Base-by-base conservation (phyloP, 2,113 vertebrate genomes). In the Xenopus tropicalis region DNA sequence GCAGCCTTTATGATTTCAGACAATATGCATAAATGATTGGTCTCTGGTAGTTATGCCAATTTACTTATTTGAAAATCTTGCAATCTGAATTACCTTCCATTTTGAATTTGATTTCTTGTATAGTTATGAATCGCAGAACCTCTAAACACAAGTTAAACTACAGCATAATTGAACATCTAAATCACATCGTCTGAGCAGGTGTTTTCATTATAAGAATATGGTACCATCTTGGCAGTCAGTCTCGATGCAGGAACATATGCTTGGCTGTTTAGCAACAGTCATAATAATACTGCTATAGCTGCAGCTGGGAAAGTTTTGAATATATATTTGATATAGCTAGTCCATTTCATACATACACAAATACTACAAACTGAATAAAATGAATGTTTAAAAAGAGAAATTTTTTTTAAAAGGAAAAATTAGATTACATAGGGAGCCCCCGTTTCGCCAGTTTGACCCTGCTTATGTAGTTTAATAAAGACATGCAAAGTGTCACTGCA, bases 161-260 rank as follows among this genome's bases (percentile, higher is more conserved):
- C 6, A 9, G 29, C 29, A 37, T 61, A 61, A 61, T 61, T 61
- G 25, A 11, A 61, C 25, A 24, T 61, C 58, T 61, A 61, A 61
- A 61, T 61, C 58, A 61, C 58, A 61, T 24, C 22, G 25, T 25
- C 24, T 14, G 14, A 61, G 14, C 23, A 22, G 25, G 58, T 14
- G 23, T 22, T 61, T 61, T 11, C 58, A 61, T 61, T 24, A 24
- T 23, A 12, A 25, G 58, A 24, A 24, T 61, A 61, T 61, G 21
- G 25, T 17, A 24, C 12, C 58, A 23, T 24, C 25, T 61, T 13
- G 12, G 22, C 58, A 61, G 25, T 61, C 58, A 61, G 24, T 61
- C 58, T 24, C 25, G 24, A 24, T 61, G 25, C 11, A 23, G 17
- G 11, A 19, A 19, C 20, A 20, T 24, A 24, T 24, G 22, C 14